These are phyloP conservation scores for Drosophila funebris DNA, from an alignment of 1,140 invertebrate genomes.

Conservation along the genomic window DNA sequence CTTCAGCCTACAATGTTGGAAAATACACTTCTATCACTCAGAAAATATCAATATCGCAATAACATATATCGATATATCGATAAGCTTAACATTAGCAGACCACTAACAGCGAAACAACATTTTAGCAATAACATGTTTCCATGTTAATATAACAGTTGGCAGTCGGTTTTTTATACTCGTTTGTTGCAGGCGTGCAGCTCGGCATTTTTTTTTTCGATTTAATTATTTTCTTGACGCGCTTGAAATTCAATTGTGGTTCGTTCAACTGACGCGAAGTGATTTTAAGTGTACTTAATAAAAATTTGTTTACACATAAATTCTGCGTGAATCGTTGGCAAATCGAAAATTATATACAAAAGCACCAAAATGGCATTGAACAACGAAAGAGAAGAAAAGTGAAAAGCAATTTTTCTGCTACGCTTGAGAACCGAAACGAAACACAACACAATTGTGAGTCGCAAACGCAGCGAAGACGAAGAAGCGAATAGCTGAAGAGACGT, in stretches of 20 bases:
- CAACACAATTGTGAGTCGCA: constrained; percentile 30
- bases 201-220: constrained; percentile 17
- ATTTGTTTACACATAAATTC: background rate
- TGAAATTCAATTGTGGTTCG: constrained; percentile 41
- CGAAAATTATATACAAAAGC: constrained; percentile 20
- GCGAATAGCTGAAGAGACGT: constrained; percentile 43
- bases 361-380: constrained; percentile 41
- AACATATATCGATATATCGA: background rate
- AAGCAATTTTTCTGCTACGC: constrained; percentile 47
- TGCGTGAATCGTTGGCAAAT: constrained; percentile 6
- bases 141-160: constrained; percentile 20
- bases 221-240: constrained; percentile 44
- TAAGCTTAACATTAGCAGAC: no score
- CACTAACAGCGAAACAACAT: no score
- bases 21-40: background rate
- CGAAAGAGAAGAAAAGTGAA: constrained; percentile 49
- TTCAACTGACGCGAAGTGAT: constrained; percentile 35
- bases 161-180: constrained; percentile 34
- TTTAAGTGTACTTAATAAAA: constrained; percentile 4
- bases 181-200: background rate
- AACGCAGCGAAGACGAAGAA: constrained; percentile 22
- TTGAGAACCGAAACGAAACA: constrained; percentile 49
- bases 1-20: background rate
- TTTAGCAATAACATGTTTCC: background rate
- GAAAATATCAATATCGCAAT: no score